Evolutionary conservation across 2,113 vertebrate species (phyloP).

Genomic region (Eclectus roratus): DNA sequence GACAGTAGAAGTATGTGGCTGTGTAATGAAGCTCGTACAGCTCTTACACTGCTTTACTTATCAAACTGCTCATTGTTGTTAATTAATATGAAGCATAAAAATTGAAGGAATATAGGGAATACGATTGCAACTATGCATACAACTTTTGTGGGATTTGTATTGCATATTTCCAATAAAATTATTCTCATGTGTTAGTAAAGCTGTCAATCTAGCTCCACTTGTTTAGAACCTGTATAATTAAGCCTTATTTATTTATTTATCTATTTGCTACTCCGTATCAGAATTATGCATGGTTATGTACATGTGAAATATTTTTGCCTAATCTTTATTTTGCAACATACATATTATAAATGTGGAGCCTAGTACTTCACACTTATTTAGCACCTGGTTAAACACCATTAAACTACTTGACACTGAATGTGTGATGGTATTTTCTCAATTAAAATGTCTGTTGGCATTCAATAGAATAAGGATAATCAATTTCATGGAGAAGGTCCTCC

Average conservation of each 20-base stretch:
- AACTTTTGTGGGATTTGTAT: not conserved
- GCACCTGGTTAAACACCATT: not conserved
- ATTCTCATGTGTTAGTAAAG: not conserved
- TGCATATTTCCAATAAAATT: not conserved
- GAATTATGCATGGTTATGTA: not conserved
- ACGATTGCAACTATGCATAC: not conserved
- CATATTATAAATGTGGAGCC: not conserved
- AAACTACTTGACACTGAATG: not conserved
- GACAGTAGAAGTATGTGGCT: not conserved
- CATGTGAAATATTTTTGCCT: not conserved
- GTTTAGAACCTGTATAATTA: not conserved
- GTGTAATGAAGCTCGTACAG: not conserved
- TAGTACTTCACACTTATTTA: slow-evolving; percentile 3
- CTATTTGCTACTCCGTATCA: not conserved
- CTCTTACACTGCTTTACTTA: not conserved
- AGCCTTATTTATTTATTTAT: not conserved
- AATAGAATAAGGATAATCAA: not conserved
- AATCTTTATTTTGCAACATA: not conserved
- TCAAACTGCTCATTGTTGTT: not conserved
- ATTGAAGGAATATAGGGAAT: not conserved
- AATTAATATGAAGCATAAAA: not conserved
- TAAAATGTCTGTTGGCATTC: not conserved
- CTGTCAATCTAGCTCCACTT: not conserved
- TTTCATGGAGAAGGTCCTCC: not conserved
- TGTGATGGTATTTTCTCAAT: not conserved